These are phyloP conservation scores for Drosophila neonasuta DNA, from an alignment of 2,888 invertebrate genomes.

Conservation along the genomic window DNA sequence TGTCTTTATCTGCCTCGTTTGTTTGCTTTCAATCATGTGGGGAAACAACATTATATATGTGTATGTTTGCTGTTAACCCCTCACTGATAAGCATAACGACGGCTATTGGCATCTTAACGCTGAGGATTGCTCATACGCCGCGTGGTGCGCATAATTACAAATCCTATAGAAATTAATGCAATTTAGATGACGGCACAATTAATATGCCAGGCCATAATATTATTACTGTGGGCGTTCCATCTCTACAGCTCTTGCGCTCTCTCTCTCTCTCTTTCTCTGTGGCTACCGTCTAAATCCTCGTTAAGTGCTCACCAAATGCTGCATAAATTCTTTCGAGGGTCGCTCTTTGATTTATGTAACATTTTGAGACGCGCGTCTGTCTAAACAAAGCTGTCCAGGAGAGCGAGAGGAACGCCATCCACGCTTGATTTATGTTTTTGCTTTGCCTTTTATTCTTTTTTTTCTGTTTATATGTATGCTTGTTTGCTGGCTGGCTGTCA, in stretches of 20 bases:
- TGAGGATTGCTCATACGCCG: constrained; percentile 28
- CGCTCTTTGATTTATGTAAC: constrained; percentile 52
- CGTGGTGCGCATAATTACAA: constrained; percentile 34
- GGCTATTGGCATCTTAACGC: constrained; percentile 11
- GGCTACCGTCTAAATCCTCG: constrained; percentile 42
- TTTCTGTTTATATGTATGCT: constrained; percentile 2
- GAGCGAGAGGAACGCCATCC: constrained; percentile 4
- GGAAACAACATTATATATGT: constrained; percentile 1
- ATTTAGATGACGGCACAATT: constrained; percentile 40
- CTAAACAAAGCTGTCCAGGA: constrained; percentile 34
- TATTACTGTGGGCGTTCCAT: constrained; percentile 23
- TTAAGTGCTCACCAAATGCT: constrained; percentile 64
- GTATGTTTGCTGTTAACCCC: not conserved
- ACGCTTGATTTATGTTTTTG: constrained; percentile 51
- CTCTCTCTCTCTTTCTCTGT: constrained; percentile 5
- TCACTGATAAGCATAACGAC: constrained; percentile 1
- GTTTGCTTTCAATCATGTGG: constrained; percentile 60
- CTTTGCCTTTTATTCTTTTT: constrained; percentile 5
- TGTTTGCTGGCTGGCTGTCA: constrained; percentile 24
- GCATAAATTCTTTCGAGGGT: constrained; percentile 32
- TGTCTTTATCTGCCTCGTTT: constrained; percentile 30
- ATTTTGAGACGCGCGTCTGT: constrained; percentile 50
- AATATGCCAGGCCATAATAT: constrained; percentile 35
- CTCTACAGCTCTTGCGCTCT: not conserved
- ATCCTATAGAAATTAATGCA: constrained; percentile 37